A percentile compares a stretch with the other conserved stretches of the same genome.
Evolutionary conservation across 2,797 vertebrate genomes (phyloP).

Genomic region (Danionella dracula): DNA sequence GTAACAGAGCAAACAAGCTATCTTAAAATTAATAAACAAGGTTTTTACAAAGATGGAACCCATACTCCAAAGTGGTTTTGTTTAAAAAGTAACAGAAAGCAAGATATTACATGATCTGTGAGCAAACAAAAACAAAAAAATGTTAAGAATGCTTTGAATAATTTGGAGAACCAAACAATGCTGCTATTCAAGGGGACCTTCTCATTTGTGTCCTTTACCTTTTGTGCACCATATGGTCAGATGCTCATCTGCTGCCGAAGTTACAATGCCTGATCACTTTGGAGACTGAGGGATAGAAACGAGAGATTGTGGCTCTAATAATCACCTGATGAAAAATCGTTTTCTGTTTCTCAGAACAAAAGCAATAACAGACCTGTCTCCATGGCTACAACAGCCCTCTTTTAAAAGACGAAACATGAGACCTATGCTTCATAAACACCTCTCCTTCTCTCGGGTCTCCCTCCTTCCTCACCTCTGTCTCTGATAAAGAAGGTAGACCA

Average conservation of each 20-base stretch:
- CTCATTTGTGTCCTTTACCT: background rate
- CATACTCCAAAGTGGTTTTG: too few species aligned
- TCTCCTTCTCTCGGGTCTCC: conserved; percentile 26
- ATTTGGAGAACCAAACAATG: background rate
- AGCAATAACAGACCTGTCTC: conserved; percentile 20
- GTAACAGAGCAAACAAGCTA: too few species aligned
- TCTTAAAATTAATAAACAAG: too few species aligned
- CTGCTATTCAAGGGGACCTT: background rate
- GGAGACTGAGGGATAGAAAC: conserved; percentile 17
- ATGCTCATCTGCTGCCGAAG: background rate
- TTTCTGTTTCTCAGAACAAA: conserved; percentile 35
- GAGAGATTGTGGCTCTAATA: conserved; percentile 4
- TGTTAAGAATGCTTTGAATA: too few species aligned
- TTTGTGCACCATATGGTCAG: background rate
- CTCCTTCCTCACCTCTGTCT: conserved; percentile 30
- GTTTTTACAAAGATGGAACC: too few species aligned
- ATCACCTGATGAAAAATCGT: too few species aligned
- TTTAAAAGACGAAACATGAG: conserved; percentile 20
- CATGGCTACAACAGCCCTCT: conserved; percentile 24
- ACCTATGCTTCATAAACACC: conserved; percentile 21
- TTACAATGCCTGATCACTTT: conserved; percentile 2
- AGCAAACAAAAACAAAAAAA: too few species aligned
- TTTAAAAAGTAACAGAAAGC: too few species aligned
- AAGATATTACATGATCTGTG: too few species aligned
- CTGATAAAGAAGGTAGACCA: conserved; percentile 1